Conservation (phyloP, 2,797 vertebrate species). For the Sebastes steindachneri region DNA sequence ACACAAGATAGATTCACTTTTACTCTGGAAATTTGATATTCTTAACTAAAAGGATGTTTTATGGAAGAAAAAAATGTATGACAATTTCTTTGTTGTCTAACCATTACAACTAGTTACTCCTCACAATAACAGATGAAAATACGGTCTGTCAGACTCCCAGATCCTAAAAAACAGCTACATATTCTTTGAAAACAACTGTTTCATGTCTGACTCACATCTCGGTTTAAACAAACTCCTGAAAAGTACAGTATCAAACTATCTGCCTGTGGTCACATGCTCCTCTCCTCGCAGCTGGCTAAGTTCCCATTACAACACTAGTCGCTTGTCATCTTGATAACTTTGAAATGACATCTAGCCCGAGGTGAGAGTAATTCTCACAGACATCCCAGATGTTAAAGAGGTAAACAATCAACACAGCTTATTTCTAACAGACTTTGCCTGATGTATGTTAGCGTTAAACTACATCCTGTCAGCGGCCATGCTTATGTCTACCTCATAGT, state of each 20-base stretch:
- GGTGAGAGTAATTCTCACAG: not conserved
- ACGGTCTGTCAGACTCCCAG: not conserved
- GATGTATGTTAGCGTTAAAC: not conserved
- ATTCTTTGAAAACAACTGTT: not conserved
- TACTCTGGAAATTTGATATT: not conserved
- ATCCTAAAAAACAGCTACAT: not conserved
- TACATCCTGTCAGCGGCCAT: not conserved
- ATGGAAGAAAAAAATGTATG: not conserved
- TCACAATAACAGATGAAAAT: not conserved
- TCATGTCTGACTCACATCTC: not conserved
- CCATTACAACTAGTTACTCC: not conserved
- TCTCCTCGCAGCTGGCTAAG: not conserved
- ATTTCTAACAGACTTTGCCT: not conserved
- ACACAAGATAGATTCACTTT: not conserved
- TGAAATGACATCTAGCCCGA: slow-evolving; percentile 5
- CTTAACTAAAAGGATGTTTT: not conserved
- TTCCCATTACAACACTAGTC: slow-evolving; percentile 2
- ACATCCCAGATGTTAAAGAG: slow-evolving; percentile 4
- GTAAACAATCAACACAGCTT: not conserved
- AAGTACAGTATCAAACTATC: not conserved
- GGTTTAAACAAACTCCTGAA: not conserved
- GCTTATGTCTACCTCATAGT: not conserved
- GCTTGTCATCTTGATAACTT: slow-evolving; percentile 6
- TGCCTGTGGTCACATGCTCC: not conserved
- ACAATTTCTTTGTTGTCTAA: not conserved